phyloP scores from a whole-genome alignment of 92 coral and sea anemone genomes.

The Micromussa lordhowensis region DNA sequence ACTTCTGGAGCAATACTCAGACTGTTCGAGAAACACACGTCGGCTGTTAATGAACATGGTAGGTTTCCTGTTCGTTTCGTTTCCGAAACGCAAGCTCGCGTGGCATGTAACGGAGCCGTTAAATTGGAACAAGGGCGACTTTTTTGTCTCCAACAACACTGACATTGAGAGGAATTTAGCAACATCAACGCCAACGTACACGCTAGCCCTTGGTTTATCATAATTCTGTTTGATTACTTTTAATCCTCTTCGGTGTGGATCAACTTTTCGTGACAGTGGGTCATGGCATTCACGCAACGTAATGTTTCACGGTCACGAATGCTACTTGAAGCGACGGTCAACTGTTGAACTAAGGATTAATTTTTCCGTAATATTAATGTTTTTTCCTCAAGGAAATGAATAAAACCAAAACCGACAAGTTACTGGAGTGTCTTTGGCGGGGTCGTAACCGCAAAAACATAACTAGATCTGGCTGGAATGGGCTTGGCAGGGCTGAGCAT shows the following conservation, averaged over 20 bases:
- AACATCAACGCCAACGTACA: not conserved
- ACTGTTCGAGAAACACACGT: not conserved
- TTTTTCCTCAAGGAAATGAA: not conserved
- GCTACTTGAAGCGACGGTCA: not conserved
- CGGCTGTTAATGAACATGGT: not conserved
- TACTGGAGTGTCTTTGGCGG: not conserved
- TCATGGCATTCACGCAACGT: not conserved
- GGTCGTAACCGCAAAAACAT: not conserved
- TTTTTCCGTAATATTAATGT: not conserved
- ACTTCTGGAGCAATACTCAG: not conserved
- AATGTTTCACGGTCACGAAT: not conserved
- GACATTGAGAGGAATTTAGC: not conserved
- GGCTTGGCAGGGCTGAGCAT: not conserved
- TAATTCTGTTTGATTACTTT: not conserved
- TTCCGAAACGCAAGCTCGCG: slow-evolving; percentile 28
- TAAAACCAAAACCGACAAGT: not conserved
- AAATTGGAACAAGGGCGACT: slow-evolving; percentile 11
- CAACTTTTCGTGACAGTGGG: not conserved
- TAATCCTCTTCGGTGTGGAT: slow-evolving; percentile 8
- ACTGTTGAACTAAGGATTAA: not conserved
- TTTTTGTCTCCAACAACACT: not conserved
- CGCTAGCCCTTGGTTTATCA: not conserved
- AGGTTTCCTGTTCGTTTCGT: not conserved
- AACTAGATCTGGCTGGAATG: not conserved
- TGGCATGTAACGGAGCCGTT: slow-evolving; percentile 8